Conservation (phyloP, 2,888 invertebrate genomes). For the Phengaris arion region DNA sequence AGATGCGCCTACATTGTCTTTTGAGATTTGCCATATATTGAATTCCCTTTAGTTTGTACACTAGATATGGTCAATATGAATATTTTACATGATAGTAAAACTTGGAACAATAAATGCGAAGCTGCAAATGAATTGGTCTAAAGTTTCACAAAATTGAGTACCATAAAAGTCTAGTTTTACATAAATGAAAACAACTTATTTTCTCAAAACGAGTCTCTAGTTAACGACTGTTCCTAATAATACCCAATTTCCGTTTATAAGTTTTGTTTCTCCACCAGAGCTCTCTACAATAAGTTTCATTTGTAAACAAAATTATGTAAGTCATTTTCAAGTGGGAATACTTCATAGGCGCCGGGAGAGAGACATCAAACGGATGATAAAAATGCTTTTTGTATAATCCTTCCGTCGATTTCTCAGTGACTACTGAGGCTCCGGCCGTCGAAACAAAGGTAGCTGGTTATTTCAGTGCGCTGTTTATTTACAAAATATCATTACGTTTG, state of each 20-base stretch:
- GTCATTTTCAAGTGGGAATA: constrained; percentile 26
- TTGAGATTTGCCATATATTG: constrained; percentile 23
- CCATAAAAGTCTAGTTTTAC: too few relatives aligned
- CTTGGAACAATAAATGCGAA: too few relatives aligned
- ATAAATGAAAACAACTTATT: not conserved
- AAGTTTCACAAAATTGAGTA: too few relatives aligned
- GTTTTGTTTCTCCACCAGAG: not conserved
- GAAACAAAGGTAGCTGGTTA: constrained; percentile 78
- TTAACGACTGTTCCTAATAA: not conserved
- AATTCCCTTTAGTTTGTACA: not conserved
- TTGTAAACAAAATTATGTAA: constrained; percentile 17
- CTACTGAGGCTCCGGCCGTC: constrained; percentile 61
- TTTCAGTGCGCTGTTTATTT: constrained; percentile 79
- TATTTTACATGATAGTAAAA: not conserved
- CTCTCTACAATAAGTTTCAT: not conserved
- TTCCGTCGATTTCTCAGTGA: constrained; percentile 49
- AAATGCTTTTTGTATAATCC: constrained; percentile 44
- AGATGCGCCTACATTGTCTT: constrained; percentile 35
- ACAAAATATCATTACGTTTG: constrained; percentile 80
- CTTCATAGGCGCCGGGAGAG: constrained; percentile 36
- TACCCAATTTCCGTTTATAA: not conserved
- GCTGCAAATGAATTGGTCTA: too few relatives aligned
- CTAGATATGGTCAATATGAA: not conserved
- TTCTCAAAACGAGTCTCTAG: not conserved
- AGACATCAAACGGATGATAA: constrained; percentile 38